Conservation (phyloP, 92 coral and sea anemone species). For the Zoanthus sansibaricus region DNA sequence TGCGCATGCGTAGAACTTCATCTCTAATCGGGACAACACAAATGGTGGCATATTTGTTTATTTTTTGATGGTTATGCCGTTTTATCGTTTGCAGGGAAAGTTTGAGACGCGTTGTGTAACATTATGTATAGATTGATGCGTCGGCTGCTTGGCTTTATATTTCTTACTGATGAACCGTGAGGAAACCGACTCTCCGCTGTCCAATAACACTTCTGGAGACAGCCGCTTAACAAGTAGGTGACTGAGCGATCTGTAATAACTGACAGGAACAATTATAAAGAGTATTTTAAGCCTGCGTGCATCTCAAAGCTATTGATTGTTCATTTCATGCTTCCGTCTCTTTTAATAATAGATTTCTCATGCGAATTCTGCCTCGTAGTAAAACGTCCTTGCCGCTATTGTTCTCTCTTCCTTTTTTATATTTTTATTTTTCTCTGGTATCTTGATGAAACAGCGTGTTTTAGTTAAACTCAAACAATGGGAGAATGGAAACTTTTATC, state of each 20-base stretch:
- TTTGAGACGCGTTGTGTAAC: slow-evolving; percentile 39
- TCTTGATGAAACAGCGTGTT: not conserved
- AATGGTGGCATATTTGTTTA: slow-evolving; percentile 27
- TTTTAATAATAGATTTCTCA: not conserved
- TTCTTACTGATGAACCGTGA: slow-evolving; percentile 61
- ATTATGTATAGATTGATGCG: slow-evolving; percentile 69
- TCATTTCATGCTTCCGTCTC: slow-evolving; percentile 2
- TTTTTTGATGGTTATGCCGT: slow-evolving; percentile 37
- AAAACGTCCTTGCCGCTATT: not conserved
- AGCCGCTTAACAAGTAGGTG: slow-evolving; percentile 30
- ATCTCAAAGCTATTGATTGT: slow-evolving; percentile 9
- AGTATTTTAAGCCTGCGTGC: slow-evolving; percentile 6
- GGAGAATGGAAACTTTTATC: not conserved
- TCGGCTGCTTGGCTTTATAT: slow-evolving; percentile 31
- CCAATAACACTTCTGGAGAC: not conserved
- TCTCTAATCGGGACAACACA: slow-evolving; percentile 44
- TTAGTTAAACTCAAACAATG: not conserved
- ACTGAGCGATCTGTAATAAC: not conserved
- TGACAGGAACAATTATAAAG: slow-evolving; percentile 5
- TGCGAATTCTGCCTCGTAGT: not conserved
- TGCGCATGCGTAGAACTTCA: slow-evolving; percentile 27
- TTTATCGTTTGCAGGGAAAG: slow-evolving; percentile 40
- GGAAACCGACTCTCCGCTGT: slow-evolving; percentile 29
- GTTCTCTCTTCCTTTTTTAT: not conserved
- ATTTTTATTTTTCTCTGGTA: not conserved